Percentiles rank a stretch among this genome's conserved stretches.
These are phyloP conservation scores for Selenia dentaria DNA, from an alignment of 2,888 invertebrate species.

Conservation along the genomic window DNA sequence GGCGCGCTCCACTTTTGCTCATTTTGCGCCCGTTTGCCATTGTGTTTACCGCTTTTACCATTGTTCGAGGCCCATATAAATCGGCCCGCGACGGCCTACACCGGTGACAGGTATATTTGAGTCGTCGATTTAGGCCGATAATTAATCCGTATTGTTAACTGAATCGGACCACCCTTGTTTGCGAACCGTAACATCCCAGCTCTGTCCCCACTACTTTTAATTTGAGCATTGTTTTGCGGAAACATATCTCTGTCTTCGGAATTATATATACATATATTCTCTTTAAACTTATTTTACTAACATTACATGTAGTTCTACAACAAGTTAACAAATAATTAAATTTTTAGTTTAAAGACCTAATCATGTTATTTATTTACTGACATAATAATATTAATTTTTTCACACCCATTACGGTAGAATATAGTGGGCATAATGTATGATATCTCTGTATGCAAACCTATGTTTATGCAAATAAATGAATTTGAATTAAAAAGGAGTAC, in stretches of 20 bases:
- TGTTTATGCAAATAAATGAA: too few species aligned
- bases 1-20: constrained; percentile 58
- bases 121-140: constrained; percentile 80
- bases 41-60: constrained; percentile 82
- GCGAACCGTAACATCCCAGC: constrained; percentile 48
- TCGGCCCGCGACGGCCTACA: constrained; percentile 74
- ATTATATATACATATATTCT: too few species aligned
- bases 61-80: constrained; percentile 80
- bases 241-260: constrained; percentile 9
- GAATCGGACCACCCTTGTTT: constrained; percentile 78
- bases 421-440: too few species aligned
- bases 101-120: constrained; percentile 83
- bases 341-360: too few species aligned
- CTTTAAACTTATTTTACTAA: too few species aligned
- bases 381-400: too few species aligned
- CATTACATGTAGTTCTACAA: too few species aligned
- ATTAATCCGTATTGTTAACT: constrained; percentile 83
- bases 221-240: constrained; percentile 43
- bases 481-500: too few species aligned
- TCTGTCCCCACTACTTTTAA: constrained; percentile 57
- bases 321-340: too few species aligned
- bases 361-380: too few species aligned
- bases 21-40: constrained; percentile 74
- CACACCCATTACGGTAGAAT: too few species aligned
- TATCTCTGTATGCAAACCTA: too few species aligned